Conservation (phyloP, 2,888 invertebrate genomes). For the Sarcophaga variegata region DNA sequence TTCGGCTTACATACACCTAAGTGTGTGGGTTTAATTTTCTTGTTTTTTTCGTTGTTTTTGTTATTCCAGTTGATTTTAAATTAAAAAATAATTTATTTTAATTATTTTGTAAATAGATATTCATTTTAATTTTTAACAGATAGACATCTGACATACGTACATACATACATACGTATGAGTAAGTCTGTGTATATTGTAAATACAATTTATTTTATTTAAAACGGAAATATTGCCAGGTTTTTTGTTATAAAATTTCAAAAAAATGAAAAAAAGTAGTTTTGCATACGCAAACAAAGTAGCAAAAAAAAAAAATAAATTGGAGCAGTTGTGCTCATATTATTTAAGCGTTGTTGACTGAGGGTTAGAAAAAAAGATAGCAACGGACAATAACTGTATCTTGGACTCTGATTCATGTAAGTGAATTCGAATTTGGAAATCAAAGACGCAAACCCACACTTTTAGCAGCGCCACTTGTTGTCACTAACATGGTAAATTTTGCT, state of each 20-base stretch:
- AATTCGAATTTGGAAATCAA: too few species aligned
- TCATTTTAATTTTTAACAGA: slow-evolving; percentile 2
- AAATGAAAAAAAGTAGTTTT: not conserved
- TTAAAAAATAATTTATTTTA: slow-evolving; percentile 60
- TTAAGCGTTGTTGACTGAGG: too few species aligned
- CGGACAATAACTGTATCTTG: too few species aligned
- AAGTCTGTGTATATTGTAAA: not conserved
- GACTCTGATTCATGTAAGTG: too few species aligned
- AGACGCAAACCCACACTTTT: too few species aligned
- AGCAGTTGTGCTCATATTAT: too few species aligned
- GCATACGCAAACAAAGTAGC: not conserved
- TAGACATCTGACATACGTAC: not conserved
- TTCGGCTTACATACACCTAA: not conserved
- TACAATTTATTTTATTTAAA: slow-evolving; percentile 37
- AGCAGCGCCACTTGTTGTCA: too few species aligned
- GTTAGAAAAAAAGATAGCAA: too few species aligned
- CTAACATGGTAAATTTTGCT: too few species aligned
- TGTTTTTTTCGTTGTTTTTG: slow-evolving; percentile 27
- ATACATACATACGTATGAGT: not conserved
- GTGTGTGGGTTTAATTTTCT: not conserved
- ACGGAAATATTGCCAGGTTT: slow-evolving; percentile 51
- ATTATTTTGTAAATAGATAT: slow-evolving; percentile 53
- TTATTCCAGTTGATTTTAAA: slow-evolving; percentile 27
- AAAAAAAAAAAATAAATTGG: not conserved
- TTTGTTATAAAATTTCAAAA: not conserved